Percentiles rank a stretch among this genome's conserved stretches.
These are phyloP conservation scores for Cryptocephalus moraei DNA, from an alignment of 2,888 invertebrate genomes.

Conservation along the genomic window DNA sequence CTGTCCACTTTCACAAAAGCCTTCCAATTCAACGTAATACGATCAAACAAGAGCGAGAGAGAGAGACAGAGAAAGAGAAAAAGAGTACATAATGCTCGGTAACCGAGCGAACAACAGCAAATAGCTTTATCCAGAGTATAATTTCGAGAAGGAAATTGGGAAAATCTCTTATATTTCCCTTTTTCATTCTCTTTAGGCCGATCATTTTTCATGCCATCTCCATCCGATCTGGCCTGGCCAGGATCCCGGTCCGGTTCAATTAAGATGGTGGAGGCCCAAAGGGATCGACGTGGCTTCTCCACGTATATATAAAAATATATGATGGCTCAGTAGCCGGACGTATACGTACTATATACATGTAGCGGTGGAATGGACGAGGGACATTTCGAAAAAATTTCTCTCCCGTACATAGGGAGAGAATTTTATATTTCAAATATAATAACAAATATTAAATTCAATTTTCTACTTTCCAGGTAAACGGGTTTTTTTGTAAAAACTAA, in stretches of 20 bases:
- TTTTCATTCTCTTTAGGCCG: slow-evolving; percentile 39
- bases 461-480: too few relatives aligned
- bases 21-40: too few relatives aligned
- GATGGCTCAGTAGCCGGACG: not conserved
- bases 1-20: too few relatives aligned
- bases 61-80: too few relatives aligned
- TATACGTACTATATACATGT: not conserved
- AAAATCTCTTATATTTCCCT: slow-evolving; percentile 40
- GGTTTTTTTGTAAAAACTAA: too few relatives aligned
- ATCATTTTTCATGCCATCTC: slow-evolving; percentile 42
- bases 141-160: slow-evolving; percentile 40
- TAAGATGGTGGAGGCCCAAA: slow-evolving; percentile 35
- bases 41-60: too few relatives aligned
- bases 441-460: too few relatives aligned
- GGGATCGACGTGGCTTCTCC: slow-evolving; percentile 23
- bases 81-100: too few relatives aligned
- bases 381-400: too few relatives aligned
- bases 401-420: too few relatives aligned
- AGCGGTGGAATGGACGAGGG: too few relatives aligned
- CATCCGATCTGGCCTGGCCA: slow-evolving; percentile 29
- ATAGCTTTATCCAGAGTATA: slow-evolving; percentile 36
- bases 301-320: slow-evolving; percentile 9
- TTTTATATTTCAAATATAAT: too few relatives aligned
- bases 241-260: slow-evolving; percentile 37
- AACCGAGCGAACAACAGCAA: slow-evolving; percentile 19